These are phyloP conservation scores for Drosophila kokeensis DNA, from an alignment of 2,888 invertebrate species.

Conservation along the genomic window DNA sequence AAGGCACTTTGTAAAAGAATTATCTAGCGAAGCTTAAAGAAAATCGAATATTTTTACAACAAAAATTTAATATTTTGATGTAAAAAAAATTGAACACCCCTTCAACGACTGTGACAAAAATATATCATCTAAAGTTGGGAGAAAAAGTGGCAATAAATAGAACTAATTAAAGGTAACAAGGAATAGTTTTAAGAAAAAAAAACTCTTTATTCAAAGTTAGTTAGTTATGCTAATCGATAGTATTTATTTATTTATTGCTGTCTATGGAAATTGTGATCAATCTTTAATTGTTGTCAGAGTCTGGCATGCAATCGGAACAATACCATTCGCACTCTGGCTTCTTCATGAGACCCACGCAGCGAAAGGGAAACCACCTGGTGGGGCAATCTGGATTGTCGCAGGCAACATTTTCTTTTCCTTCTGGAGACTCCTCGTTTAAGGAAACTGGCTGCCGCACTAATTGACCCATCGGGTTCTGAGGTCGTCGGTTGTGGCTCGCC, in stretches of 20 bases:
- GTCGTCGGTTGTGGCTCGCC: too few relatives aligned
- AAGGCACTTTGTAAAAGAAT: not conserved
- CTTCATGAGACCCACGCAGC: constrained; percentile 93
- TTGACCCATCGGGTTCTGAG: too few relatives aligned
- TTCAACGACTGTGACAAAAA: not conserved
- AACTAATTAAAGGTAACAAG: not conserved
- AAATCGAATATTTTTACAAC: not conserved
- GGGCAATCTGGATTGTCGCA: constrained; percentile 95
- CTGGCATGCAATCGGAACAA: constrained; percentile 94
- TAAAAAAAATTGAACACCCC: not conserved
- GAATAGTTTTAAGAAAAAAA: not conserved
- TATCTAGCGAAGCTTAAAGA: not conserved
- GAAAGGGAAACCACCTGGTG: constrained; percentile 97
- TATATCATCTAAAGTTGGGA: not conserved
- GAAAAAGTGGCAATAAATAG: not conserved
- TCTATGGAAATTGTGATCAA: not conserved
- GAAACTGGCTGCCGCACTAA: too few relatives aligned
- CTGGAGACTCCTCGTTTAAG: too few relatives aligned
- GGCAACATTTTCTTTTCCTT: too few relatives aligned
- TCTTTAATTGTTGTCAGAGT: constrained; percentile 89
- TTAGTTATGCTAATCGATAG: constrained; percentile 21
- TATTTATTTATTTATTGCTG: not conserved
- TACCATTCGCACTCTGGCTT: constrained; percentile 97
- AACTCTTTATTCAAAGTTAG: not conserved
- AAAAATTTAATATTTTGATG: too few relatives aligned